Conservation (phyloP, 2,797 vertebrate species). For the Onychomys torridus region DNA sequence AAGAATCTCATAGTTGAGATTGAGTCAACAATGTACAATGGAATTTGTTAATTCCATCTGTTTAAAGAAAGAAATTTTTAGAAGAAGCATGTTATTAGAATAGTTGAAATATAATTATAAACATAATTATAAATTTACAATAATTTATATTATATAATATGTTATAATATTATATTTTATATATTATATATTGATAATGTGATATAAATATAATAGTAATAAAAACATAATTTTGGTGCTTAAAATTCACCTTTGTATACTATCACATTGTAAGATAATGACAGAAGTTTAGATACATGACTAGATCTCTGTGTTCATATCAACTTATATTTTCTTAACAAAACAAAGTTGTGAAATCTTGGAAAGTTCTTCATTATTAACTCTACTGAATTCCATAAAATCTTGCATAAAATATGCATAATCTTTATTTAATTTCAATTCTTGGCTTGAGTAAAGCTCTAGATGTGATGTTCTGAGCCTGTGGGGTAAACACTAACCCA, state of each 20-base stretch:
- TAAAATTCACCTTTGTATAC: conserved; percentile 11
- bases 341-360: conserved; percentile 48
- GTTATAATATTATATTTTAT: no score
- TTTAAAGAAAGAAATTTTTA: conserved; percentile 45
- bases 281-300: conserved; percentile 14
- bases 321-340: conserved; percentile 42
- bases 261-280: neutral
- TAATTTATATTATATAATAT: neutral
- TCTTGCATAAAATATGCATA: conserved; percentile 18
- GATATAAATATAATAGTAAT: neutral
- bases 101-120: conserved; percentile 34
- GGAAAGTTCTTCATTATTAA: conserved; percentile 41
- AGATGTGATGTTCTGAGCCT: neutral
- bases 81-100: neutral
- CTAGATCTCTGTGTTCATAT: neutral
- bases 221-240: conserved; percentile 26
- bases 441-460: neutral
- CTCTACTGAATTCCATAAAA: conserved; percentile 8
- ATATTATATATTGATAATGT: neutral
- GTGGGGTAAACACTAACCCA: conserved; percentile 26
- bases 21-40: conserved; percentile 20
- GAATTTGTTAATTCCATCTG: conserved; percentile 45
- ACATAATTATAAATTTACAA: neutral
- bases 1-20: conserved; percentile 43
- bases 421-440: conserved; percentile 42